Evolutionary conservation across 2,888 invertebrate genomes (phyloP), one percentile per base, ranked within the genome.

Genomic region (Reticulitermes lucifugus): DNA sequence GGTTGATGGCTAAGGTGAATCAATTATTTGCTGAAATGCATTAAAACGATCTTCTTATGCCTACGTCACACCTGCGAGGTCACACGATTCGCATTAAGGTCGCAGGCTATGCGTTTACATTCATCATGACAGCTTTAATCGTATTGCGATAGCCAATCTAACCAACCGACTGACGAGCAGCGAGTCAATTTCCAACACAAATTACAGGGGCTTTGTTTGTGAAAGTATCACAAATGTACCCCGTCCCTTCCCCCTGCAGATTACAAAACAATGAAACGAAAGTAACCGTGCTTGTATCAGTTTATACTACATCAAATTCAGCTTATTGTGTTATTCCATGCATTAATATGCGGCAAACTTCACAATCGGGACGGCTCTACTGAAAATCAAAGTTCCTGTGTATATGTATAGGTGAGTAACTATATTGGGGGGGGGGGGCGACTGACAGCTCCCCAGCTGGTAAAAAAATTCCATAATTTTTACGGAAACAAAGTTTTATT

Each of bases 101-200:
- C 21, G 35, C 79, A 79, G n/a, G 79, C n/a, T 51, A 41, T 60
- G 60, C 80, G 80, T 60, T 80, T 80, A 60, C 80, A 80, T 35
- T 80, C 80, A 60, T 60, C 60, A 80, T 60, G 80, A 55, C 80
- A 22, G 80, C 29, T 80, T 80, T 80, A 80, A 60, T 80, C 80
- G 60, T 51, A 80, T 80, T 80, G 29, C 60, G 35, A 59, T 18
- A 29, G 55, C 51, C 10, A 25, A n/a, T n/a, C n/a, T 65, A 65
- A 65, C 65, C 25, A 65, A n/a, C 60, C 21, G 22, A 60, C 60
- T 6, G 60, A 60, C 60, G 6, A n/a, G 7, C 73, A 35, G 18
- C 7, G 41, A 73, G 73, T 73, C 73, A 73, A 73, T 73, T 73
- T 73, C 73, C 73, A 73, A 21, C 25, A 73, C 73, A 73, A 73